Conservation (phyloP, 2,113 vertebrate genomes). For the Callorhinus ursinus region DNA sequence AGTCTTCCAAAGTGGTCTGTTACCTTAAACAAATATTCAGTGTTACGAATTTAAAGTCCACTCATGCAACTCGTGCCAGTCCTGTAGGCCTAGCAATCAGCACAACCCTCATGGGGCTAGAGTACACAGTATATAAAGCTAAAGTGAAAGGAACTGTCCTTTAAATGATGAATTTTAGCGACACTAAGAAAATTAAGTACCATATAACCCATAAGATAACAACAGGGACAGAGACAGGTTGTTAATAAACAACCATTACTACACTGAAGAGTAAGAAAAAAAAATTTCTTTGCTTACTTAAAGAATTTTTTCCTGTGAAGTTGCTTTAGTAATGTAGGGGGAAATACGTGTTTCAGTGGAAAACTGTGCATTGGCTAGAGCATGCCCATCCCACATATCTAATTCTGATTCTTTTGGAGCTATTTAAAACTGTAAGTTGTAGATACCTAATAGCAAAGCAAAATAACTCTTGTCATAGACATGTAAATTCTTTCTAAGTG, state of each 20-base stretch:
- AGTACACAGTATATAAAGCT: background rate
- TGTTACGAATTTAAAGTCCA: conserved; percentile 9
- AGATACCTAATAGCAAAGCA: background rate
- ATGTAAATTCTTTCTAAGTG: background rate
- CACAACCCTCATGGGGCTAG: accelerated
- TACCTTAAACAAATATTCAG: background rate
- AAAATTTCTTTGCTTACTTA: background rate
- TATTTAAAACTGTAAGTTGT: background rate
- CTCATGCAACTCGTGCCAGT: background rate
- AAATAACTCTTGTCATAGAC: background rate
- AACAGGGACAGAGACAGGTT: background rate
- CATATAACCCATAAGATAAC: background rate
- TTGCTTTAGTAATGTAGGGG: background rate
- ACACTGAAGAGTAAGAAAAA: background rate
- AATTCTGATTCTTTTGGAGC: background rate
- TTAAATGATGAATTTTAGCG: background rate
- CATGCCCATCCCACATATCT: background rate
- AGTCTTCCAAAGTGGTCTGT: background rate
- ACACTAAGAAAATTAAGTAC: background rate
- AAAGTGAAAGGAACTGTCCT: background rate
- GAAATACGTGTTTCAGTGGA: background rate
- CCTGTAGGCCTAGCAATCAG: background rate
- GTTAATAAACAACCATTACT: conserved; percentile 5
- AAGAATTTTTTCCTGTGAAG: background rate
- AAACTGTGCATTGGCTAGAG: background rate